Evolutionary conservation across 2,113 vertebrate species (phyloP).

Genomic region (Rhynchomys soricoides): DNA sequence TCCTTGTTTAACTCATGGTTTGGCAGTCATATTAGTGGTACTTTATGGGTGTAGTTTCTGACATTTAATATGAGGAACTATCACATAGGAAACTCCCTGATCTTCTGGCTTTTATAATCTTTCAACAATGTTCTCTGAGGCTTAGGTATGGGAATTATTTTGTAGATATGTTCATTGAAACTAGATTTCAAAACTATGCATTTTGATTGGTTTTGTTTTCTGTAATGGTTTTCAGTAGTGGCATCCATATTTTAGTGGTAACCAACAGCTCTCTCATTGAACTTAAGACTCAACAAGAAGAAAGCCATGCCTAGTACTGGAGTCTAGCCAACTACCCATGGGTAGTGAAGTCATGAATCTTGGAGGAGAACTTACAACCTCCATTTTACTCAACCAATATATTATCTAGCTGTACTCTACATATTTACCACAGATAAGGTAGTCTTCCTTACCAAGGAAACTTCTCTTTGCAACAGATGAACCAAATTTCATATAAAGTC

Average conservation of each 20-base stretch:
- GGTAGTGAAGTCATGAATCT: neutral
- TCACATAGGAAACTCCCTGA: neutral
- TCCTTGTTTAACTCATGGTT: neutral
- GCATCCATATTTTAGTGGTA: neutral
- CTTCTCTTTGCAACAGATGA: neutral
- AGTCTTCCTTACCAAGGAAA: neutral
- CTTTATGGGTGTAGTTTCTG: neutral
- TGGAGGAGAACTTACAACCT: neutral
- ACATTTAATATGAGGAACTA: neutral
- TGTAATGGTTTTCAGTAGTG: neutral
- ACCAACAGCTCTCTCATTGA: neutral
- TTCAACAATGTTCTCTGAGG: neutral
- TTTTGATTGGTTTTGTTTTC: neutral
- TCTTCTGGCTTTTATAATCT: neutral
- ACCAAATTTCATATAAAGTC: slow-evolving; percentile 37
- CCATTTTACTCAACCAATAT: neutral
- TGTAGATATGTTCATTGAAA: neutral
- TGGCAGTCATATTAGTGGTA: neutral
- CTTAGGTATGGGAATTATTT: neutral
- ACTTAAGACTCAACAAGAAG: neutral
- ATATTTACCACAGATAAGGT: neutral
- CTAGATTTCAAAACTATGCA: neutral
- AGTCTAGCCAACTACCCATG: neutral
- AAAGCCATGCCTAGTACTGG: neutral
- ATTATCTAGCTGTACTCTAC: neutral